Conservation (phyloP, 2,113 vertebrate genomes). For the Dromas ardeola region DNA sequence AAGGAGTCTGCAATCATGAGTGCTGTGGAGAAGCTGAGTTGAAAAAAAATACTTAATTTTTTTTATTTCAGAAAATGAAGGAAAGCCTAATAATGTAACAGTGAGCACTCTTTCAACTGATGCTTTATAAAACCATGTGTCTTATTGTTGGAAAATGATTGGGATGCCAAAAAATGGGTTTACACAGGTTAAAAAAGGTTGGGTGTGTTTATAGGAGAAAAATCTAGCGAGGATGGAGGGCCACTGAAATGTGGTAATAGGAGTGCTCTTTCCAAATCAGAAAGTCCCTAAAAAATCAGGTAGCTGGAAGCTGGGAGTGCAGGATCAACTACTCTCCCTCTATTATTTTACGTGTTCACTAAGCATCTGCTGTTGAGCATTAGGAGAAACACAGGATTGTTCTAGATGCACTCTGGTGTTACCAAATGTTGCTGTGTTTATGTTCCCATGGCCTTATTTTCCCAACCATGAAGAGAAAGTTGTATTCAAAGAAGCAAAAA, state of each 20-base stretch:
- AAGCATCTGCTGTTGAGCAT: neutral
- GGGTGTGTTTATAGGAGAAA: neutral
- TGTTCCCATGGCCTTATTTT: neutral
- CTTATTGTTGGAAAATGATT: neutral
- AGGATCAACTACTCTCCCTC: neutral
- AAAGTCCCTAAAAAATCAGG: neutral
- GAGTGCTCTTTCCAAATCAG: neutral
- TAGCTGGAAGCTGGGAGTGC: neutral
- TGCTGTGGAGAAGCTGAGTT: neutral
- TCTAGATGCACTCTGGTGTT: neutral
- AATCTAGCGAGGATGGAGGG: neutral
- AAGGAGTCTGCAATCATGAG: neutral
- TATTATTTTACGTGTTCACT: neutral
- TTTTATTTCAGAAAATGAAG: neutral
- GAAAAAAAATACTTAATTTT: neutral
- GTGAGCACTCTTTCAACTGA: neutral
- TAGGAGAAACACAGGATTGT: neutral
- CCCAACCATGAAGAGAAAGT: neutral
- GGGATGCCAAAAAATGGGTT: neutral
- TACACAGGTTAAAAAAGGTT: neutral
- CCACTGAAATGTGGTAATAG: neutral
- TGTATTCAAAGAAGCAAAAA: neutral
- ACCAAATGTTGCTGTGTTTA: neutral
- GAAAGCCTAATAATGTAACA: neutral
- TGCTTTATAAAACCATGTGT: neutral